Evolutionary conservation across 1,140 invertebrate genomes (phyloP).

Genomic region (Teleopsis dalmanni): DNA sequence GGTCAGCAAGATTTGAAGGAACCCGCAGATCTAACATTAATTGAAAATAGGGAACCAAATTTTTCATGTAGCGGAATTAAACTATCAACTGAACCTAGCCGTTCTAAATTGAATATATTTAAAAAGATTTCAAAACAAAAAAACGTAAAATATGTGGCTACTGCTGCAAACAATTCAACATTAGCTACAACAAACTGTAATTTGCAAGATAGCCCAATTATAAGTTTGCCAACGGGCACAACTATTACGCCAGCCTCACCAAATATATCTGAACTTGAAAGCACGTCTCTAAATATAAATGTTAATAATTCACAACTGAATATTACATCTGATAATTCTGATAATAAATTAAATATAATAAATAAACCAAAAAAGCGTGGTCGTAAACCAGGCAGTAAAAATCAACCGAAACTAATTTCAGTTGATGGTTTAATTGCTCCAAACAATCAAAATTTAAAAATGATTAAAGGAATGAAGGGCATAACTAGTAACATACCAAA

Average conservation of each 20-base stretch:
- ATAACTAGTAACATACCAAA: neutral
- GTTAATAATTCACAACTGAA: neutral
- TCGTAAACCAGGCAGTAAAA: conserved; percentile 34
- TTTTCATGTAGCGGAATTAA: conserved; percentile 36
- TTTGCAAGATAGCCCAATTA: conserved; percentile 14
- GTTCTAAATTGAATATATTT: conserved; percentile 76
- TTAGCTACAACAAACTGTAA: too few relatives aligned
- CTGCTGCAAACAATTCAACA: too few relatives aligned
- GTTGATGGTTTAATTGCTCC: neutral
- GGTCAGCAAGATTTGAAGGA: neutral
- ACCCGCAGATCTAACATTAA: neutral
- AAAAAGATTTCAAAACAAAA: conserved; percentile 59
- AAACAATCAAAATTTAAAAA: conserved; percentile 1
- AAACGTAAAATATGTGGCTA: too few relatives aligned
- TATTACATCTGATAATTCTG: neutral
- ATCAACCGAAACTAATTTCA: conserved; percentile 12
- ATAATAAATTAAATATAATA: neutral
- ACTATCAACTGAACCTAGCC: conserved; percentile 67
- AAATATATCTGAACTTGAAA: neutral
- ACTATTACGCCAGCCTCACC: conserved; percentile 33
- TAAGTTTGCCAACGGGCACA: conserved; percentile 33
- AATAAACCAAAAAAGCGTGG: conserved; percentile 32
- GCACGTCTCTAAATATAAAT: neutral
- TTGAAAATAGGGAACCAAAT: neutral
- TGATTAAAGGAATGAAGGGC: conserved; percentile 7